phyloP scores from a whole-genome alignment of 1,140 invertebrate species.

The Penaeus japonicus region DNA sequence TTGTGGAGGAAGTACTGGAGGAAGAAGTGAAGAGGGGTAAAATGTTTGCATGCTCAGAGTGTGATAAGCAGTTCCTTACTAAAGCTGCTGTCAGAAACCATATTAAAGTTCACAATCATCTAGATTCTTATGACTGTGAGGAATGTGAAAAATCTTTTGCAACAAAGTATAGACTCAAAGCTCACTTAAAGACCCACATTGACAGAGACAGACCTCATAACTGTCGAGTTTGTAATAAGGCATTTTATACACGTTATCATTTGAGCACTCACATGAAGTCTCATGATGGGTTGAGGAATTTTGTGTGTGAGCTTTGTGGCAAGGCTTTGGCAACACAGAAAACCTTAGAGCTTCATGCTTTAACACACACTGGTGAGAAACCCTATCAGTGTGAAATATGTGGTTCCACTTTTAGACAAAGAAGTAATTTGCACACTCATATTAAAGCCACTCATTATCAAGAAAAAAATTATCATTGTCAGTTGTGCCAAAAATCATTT shows the following conservation, averaged over 20 bases:
- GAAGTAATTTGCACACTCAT: slow-evolving; percentile 66
- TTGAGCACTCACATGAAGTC: slow-evolving; percentile 58
- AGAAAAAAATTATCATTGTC: slow-evolving; percentile 71
- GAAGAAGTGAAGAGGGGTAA: slow-evolving; percentile 38
- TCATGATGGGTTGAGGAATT: slow-evolving; percentile 71
- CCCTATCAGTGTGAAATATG: slow-evolving; percentile 67
- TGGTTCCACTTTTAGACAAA: slow-evolving; percentile 62
- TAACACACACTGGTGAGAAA: slow-evolving; percentile 74
- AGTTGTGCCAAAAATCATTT: slow-evolving; percentile 75
- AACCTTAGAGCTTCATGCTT: slow-evolving; percentile 80
- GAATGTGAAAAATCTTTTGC: slow-evolving; percentile 78
- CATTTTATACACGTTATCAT: slow-evolving; percentile 79
- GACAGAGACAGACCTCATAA: slow-evolving; percentile 74
- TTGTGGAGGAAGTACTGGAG: slow-evolving; percentile 43
- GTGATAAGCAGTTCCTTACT: slow-evolving; percentile 71
- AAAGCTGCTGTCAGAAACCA: slow-evolving; percentile 71
- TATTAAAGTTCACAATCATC: slow-evolving; percentile 74
- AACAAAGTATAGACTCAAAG: slow-evolving; percentile 78
- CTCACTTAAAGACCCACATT: slow-evolving; percentile 78
- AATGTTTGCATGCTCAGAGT: slow-evolving; percentile 52
- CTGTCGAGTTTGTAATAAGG: slow-evolving; percentile 75
- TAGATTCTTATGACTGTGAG: slow-evolving; percentile 73
- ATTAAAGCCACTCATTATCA: slow-evolving; percentile 80
- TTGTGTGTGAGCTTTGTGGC: slow-evolving; percentile 74
- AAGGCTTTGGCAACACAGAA: slow-evolving; percentile 71